Conservation (phyloP, 1,140 invertebrate genomes). For the Zaprionus camerounensis region DNA sequence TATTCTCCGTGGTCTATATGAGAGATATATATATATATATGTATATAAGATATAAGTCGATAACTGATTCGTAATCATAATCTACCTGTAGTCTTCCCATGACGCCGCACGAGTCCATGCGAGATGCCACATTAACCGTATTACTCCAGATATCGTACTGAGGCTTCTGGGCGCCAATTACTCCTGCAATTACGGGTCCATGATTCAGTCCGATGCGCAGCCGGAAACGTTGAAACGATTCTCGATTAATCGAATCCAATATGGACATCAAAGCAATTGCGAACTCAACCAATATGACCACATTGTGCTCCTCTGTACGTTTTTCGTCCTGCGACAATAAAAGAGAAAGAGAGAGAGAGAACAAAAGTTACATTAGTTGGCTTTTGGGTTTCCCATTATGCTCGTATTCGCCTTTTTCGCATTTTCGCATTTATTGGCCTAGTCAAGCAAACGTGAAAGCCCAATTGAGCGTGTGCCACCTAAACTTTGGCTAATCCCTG, state of each 20-base stretch:
- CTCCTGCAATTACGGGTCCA: conserved; percentile 96
- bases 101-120: conserved; percentile 98
- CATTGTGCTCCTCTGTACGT: conserved; percentile 93
- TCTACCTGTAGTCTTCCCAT: conserved; percentile 93
- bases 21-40: not conserved
- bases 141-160: conserved; percentile 99
- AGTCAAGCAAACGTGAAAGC: conserved; percentile 39
- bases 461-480: conserved; percentile 60
- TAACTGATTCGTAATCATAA: not conserved
- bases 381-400: conserved; percentile 45
- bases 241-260: conserved; percentile 97
- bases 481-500: conserved; percentile 55
- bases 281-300: conserved; percentile 96
- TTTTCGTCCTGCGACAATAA: conserved; percentile 86
- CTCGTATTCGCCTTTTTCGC: conserved; percentile 40
- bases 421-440: conserved; percentile 45
- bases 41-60: conserved; percentile 1
- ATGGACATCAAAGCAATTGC: conserved; percentile 96
- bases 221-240: conserved; percentile 98
- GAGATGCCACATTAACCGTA: conserved; percentile 97
- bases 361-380: conserved; percentile 51
- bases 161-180: conserved; percentile 98
- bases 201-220: conserved; percentile 96
- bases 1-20: conserved; percentile 90
- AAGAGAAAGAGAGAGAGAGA: conserved; percentile 22